Percentiles rank a stretch among this genome's conserved stretches.
Conservation (phyloP, 2,888 invertebrate species). For the Apocheima hispidaria region DNA sequence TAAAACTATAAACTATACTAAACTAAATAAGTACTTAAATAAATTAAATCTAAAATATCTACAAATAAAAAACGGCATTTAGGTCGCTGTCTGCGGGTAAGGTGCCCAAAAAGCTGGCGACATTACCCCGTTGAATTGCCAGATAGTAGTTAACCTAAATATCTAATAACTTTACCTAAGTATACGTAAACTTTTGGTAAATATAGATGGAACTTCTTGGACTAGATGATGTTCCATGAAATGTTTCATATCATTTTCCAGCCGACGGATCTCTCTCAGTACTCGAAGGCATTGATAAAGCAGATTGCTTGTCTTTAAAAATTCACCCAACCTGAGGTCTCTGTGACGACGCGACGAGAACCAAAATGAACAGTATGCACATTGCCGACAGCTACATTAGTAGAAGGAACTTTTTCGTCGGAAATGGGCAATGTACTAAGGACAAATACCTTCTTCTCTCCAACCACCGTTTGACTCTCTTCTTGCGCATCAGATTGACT, state of each 20-base stretch:
- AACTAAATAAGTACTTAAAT: too few relatives aligned
- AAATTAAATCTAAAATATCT: too few relatives aligned
- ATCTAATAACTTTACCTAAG: too few relatives aligned
- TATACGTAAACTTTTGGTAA: too few relatives aligned
- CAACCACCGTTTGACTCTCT: slow-evolving; percentile 76
- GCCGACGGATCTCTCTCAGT: slow-evolving; percentile 70
- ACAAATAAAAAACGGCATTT: too few relatives aligned
- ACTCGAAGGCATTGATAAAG: slow-evolving; percentile 73
- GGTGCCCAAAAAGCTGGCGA: too few relatives aligned
- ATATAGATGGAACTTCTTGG: slow-evolving; percentile 82
- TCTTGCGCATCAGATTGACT: slow-evolving; percentile 62
- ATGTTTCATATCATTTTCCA: slow-evolving; percentile 80
- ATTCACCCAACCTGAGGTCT: slow-evolving; percentile 79
- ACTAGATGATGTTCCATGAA: slow-evolving; percentile 82
- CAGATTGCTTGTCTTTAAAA: slow-evolving; percentile 74
- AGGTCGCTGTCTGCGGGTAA: too few relatives aligned
- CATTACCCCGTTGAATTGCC: too few relatives aligned
- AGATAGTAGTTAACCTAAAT: too few relatives aligned
- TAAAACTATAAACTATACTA: too few relatives aligned
- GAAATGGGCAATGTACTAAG: slow-evolving; percentile 75
- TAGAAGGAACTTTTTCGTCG: slow-evolving; percentile 69
- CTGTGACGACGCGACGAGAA: slow-evolving; percentile 78
- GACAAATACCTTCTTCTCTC: slow-evolving; percentile 77
- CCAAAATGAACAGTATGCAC: slow-evolving; percentile 83
- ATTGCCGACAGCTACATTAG: slow-evolving; percentile 71